These are phyloP conservation scores for Muntiacus reevesi DNA, from an alignment of 2,113 vertebrate species.

Conservation along the genomic window DNA sequence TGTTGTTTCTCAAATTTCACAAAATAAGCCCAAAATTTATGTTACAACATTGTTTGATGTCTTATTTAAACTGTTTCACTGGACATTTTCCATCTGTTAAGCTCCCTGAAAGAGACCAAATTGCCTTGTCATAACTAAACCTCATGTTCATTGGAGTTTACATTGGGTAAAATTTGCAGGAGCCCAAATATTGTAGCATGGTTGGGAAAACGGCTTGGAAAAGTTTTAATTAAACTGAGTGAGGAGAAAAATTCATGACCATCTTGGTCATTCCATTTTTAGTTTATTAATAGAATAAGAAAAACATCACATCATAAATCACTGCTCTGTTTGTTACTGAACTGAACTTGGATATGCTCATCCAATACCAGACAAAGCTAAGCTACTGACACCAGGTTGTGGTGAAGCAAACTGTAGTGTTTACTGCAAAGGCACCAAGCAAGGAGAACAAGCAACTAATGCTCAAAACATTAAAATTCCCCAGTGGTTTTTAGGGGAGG, in stretches of 20 bases:
- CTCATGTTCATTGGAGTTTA: not conserved
- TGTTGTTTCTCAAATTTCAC: not conserved
- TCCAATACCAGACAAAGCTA: not conserved
- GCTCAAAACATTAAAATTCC: not conserved
- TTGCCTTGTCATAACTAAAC: not conserved
- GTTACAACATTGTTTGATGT: not conserved
- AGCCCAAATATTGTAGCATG: not conserved
- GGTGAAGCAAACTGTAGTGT: not conserved
- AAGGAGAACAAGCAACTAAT: not conserved
- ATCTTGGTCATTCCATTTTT: conserved; percentile 37
- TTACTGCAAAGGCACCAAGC: not conserved
- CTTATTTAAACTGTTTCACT: conserved; percentile 42
- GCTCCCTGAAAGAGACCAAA: not conserved
- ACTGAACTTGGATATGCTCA: not conserved
- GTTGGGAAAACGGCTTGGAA: not conserved
- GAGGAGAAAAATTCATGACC: not conserved
- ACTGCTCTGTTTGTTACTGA: not conserved
- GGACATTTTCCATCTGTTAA: conserved; percentile 16
- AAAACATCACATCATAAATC: conserved; percentile 28
- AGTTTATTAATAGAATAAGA: conserved; percentile 38
- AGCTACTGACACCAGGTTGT: not conserved
- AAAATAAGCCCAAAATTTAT: not conserved
- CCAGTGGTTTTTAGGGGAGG: not conserved
- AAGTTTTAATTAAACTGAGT: conserved; percentile 22
- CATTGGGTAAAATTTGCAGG: not conserved